Conservation (phyloP, 2,113 vertebrate species). For the Pedionomus torquatus region DNA sequence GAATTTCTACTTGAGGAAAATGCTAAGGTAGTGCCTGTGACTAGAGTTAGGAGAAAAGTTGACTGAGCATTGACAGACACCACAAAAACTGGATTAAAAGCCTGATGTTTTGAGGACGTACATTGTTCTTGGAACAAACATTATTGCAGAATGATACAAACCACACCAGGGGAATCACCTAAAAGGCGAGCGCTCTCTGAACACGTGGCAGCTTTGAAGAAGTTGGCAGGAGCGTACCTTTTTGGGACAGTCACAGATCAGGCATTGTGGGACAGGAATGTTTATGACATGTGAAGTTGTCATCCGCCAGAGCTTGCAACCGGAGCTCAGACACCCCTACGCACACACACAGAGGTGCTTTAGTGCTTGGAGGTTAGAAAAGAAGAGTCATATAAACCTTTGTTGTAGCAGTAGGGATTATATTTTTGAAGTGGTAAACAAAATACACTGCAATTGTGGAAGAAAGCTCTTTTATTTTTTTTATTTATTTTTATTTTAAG, state of each 20-base stretch:
- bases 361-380: neutral
- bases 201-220: slow-evolving; percentile 55
- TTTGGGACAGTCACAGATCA: slow-evolving; percentile 39
- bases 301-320: neutral
- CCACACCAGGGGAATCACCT: slow-evolving; percentile 51
- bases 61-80: slow-evolving; percentile 29
- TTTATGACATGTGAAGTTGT: slow-evolving; percentile 1
- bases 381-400: neutral
- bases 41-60: neutral
- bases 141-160: slow-evolving; percentile 52
- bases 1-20: slow-evolving; percentile 9
- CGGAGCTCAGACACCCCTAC: neutral
- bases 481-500: neutral
- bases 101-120: slow-evolving; percentile 18
- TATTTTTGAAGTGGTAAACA: slow-evolving; percentile 9
- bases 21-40: neutral
- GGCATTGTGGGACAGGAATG: neutral
- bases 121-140: slow-evolving; percentile 59
- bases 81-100: slow-evolving; percentile 47
- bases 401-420: neutral
- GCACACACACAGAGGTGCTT: neutral
- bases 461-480: neutral
- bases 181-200: neutral
- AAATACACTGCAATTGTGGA: neutral
- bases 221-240: slow-evolving; percentile 40